Evolutionary conservation across 2,888 invertebrate species (phyloP), one percentile per base, ranked within the genome.

Genomic region (Parnassius mnemosyne): DNA sequence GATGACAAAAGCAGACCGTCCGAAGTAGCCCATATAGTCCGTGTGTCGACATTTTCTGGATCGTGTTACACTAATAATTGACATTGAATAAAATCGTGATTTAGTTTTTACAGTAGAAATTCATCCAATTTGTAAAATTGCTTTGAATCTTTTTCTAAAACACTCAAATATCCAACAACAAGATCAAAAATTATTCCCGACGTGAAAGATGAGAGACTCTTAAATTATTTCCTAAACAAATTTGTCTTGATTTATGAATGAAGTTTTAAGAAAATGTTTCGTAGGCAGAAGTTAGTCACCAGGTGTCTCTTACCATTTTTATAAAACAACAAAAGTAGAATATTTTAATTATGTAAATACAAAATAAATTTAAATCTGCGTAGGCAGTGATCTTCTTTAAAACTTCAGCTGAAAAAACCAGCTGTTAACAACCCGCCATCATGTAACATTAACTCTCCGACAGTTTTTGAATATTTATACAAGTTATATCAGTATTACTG

Each of bases 141-240:
- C 5, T 5, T 7, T 34, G 1, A 5, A 34, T 7, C 34, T 5
- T 34, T 25, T 34, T 34, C 34, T 5, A 5, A 34, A 1, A 16
- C 16, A 16, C 16, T 1, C 16, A 16, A 16, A 16, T 16, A 16
- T 16, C 16, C 20, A 10, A 10, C 57, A 64, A 63, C 59, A 54
- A 68, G 62, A 75, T 77, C 77, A 80, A 74, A 77, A 75, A 71
- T 49, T 54, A 20, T 34, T 20, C 25, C 43, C 53, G 41, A 3
- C 42, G 50, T 66, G 69, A 75, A 75, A 79, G 76, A 75, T 77
- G 75, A 76, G 79, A 79, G 78, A 50, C 77, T 70, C 66, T 71
- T 76, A 76, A 84, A 89, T 89, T 86, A 89, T 90, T 89, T 89
- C 72, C 85, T 89, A 89, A 89, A 89, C 89, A 89, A 90, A 84